A percentile compares a stretch with the other conserved stretches of the same genome.
Conservation (phyloP, 2,797 vertebrate species). For the Huso huso region DNA sequence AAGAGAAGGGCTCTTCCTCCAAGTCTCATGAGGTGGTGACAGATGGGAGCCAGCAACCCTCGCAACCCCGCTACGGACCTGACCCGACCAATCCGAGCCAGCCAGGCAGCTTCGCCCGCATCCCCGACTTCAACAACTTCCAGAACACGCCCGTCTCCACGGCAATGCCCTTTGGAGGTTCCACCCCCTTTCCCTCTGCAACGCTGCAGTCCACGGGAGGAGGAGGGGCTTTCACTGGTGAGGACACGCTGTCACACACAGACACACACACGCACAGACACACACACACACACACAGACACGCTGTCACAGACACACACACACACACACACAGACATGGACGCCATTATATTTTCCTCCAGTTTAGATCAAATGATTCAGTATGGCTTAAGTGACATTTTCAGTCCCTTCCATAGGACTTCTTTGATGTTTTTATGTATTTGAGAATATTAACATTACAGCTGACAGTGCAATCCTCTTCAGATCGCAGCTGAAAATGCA, state of each 20-base stretch:
- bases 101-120: constrained; percentile 30
- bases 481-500: too few relatives aligned
- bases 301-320: background rate
- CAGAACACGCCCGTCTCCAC: constrained; percentile 33
- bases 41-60: background rate
- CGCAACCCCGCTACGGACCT: constrained; percentile 38
- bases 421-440: too few relatives aligned
- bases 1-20: constrained; percentile 35
- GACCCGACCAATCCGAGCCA: constrained; percentile 38
- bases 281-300: background rate
- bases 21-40: constrained; percentile 33
- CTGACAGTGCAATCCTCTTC: too few relatives aligned
- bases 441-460: too few relatives aligned
- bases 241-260: background rate
- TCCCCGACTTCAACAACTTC: constrained; percentile 70
- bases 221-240: constrained; percentile 24
- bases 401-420: too few relatives aligned
- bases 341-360: too few relatives aligned
- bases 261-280: background rate
- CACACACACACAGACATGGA: too few relatives aligned
- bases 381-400: too few relatives aligned
- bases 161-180: constrained; percentile 21
- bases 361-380: too few relatives aligned
- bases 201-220: constrained; percentile 33
- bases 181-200: constrained; percentile 11